These are phyloP conservation scores for Oenanthe oenanthe DNA, from an alignment of 2,113 vertebrate genomes.

Conservation along the genomic window DNA sequence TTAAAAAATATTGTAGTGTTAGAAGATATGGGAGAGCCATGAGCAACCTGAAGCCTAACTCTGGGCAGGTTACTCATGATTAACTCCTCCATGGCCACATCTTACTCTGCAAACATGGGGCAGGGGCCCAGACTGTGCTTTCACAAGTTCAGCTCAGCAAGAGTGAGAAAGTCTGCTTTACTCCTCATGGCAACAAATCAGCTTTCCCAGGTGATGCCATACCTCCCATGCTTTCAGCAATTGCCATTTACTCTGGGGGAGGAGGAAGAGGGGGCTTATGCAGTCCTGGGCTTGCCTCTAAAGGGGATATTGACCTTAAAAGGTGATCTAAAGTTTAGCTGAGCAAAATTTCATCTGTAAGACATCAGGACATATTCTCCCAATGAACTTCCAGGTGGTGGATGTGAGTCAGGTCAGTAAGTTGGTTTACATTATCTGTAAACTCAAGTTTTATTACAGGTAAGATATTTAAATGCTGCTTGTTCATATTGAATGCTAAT, in stretches of 20 bases:
- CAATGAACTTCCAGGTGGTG: neutral
- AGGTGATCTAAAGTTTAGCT: neutral
- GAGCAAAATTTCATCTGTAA: neutral
- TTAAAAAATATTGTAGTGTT: conserved; percentile 51
- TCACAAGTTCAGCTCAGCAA: conserved; percentile 49
- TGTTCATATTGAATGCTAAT: neutral
- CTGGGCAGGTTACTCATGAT: conserved; percentile 71
- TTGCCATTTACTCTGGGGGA: neutral
- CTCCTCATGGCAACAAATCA: neutral
- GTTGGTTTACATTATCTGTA: neutral
- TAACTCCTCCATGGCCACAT: conserved; percentile 76
- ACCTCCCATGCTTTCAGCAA: neutral
- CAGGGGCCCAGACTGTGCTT: conserved; percentile 53
- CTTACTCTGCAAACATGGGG: conserved; percentile 76
- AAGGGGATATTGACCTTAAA: neutral
- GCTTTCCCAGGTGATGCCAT: neutral
- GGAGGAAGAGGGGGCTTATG: neutral
- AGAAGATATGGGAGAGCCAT: conserved; percentile 25
- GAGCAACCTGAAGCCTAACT: conserved; percentile 17
- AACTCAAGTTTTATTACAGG: neutral
- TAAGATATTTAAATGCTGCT: neutral
- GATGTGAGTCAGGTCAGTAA: fast-evolving
- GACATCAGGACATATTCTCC: neutral
- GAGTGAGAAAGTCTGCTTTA: conserved; percentile 13
- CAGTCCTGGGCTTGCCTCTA: neutral